phyloP scores from a whole-genome alignment of 2,888 invertebrate species.

The Andrena marginata region DNA sequence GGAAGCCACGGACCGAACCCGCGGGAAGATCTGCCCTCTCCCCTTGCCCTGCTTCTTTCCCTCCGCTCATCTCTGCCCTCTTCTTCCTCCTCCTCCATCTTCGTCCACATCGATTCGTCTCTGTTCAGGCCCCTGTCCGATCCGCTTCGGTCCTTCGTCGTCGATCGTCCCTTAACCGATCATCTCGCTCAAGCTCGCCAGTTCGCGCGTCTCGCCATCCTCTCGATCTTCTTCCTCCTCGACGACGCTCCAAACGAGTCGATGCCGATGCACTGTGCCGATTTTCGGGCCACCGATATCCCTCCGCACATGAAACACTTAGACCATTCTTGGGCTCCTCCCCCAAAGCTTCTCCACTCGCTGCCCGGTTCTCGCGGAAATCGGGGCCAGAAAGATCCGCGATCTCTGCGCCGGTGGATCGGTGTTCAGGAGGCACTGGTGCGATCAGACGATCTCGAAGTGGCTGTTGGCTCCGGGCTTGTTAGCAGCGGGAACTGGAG shows the following conservation, averaged over 20 bases:
- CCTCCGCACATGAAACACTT: too few relatives aligned
- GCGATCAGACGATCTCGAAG: conserved; percentile 22
- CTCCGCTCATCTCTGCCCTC: conserved; percentile 5
- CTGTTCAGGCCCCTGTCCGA: conserved; percentile 2
- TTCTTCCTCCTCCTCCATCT: conserved; percentile 2
- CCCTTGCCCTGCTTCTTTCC: conserved; percentile 30
- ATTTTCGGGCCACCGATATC: too few relatives aligned
- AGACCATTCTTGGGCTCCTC: too few relatives aligned
- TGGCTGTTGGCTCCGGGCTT: conserved; percentile 2
- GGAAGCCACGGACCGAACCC: conserved; percentile 78
- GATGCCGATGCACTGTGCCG: neutral
- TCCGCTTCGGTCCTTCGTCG: conserved; percentile 1
- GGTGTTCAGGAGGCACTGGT: neutral
- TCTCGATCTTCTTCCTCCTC: neutral
- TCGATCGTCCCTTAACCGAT: conserved; percentile 1
- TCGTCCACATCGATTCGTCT: neutral
- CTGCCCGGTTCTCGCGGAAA: too few relatives aligned
- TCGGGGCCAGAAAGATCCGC: neutral
- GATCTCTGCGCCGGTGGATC: neutral
- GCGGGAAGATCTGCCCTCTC: conserved; percentile 65
- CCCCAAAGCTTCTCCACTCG: neutral
- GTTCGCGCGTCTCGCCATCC: conserved; percentile 21
- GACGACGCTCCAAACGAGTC: neutral
- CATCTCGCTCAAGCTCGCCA: neutral
- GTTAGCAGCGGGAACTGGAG: neutral